A percentile compares a stretch with the other conserved stretches of the same genome.
Evolutionary conservation across 2,113 vertebrate genomes (phyloP).

Genomic region (Apus apus): DNA sequence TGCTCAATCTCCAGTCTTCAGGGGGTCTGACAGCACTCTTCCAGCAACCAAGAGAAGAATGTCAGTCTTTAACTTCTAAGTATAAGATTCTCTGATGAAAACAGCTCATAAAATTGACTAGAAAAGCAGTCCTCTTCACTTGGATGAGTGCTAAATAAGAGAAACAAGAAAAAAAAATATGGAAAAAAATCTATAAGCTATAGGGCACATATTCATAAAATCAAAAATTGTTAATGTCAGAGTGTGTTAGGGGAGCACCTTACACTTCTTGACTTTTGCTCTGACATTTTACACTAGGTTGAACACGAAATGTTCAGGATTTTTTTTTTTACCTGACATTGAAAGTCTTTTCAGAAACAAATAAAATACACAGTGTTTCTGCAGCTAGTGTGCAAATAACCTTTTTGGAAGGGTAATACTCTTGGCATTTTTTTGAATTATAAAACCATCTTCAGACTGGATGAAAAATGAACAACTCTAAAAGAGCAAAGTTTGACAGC

Average conservation of each 20-base stretch:
- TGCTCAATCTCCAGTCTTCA: neutral
- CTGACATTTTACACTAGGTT: slow-evolving; percentile 57
- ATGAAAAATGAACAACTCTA: slow-evolving; percentile 18
- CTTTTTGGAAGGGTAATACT: neutral
- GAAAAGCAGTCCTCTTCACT: neutral
- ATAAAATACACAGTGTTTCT: neutral
- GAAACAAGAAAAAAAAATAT: neutral
- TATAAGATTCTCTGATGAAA: neutral
- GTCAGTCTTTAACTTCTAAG: neutral
- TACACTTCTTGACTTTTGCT: slow-evolving; percentile 20
- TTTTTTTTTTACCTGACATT: neutral
- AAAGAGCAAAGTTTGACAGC: slow-evolving; percentile 9
- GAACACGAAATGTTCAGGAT: neutral
- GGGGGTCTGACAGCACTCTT: neutral
- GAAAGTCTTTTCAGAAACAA: neutral
- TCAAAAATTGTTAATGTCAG: slow-evolving; percentile 32
- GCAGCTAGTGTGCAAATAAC: neutral
- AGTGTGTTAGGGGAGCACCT: neutral
- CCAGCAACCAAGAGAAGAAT: neutral
- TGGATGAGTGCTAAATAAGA: neutral
- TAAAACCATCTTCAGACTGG: neutral
- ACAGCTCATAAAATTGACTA: neutral
- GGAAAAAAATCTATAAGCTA: neutral
- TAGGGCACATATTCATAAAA: slow-evolving; percentile 36
- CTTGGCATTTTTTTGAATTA: slow-evolving; percentile 9